Evolutionary conservation across 2,888 invertebrate genomes (phyloP), one percentile per base, ranked within the genome.

Genomic region (Tetrapedia diversipes): DNA sequence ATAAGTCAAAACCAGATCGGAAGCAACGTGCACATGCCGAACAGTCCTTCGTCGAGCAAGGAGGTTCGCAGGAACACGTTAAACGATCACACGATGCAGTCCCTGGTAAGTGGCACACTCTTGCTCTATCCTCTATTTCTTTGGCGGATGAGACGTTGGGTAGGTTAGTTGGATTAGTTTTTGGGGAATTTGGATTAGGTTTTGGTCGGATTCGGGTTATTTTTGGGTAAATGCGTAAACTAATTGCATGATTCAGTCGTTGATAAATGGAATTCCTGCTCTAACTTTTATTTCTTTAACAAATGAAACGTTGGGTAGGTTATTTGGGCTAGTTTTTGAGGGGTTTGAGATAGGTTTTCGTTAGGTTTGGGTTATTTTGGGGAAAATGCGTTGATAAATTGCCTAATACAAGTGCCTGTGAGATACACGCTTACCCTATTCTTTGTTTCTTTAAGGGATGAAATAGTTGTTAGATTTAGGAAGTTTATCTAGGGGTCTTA

Each of bases 1-100:
- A 88, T 88, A 88, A 88, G 88, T 83, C 79, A 83, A 86, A 86
- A 88, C 79, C 79, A 84, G 86, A 84, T 84, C 80, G 83, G 81
- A 80, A 84, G 81, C 80, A 83, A 81, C 79, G 84, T 86, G 86
- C 86, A 84, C 72, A 82, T 81, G 74, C 81, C 65, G 81, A 80
- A 85, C 88, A 88, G 88, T 88, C 87, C 86, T 88, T 87, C 86
- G 85, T 64, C 72, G 67, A 79, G 80, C 73, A 84, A 88, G 87
- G 85, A 88, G 88, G 86, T 86, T 83, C 81, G 64, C 77, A 68
- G 80, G 74, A 61, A 74, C 45, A 76, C 64, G 51, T 22, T 29
- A 22, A 70, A 19, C 16, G 49, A 60, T 51, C 45, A 24, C 64
- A 80, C 24, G 71, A 84, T 84, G 84, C 82, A 79, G 64, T 51